Percentiles rank a stretch among this genome's conserved stretches.
These are phyloP conservation scores for Galeruca laticollis DNA, from an alignment of 2,888 invertebrate genomes.

Conservation along the genomic window DNA sequence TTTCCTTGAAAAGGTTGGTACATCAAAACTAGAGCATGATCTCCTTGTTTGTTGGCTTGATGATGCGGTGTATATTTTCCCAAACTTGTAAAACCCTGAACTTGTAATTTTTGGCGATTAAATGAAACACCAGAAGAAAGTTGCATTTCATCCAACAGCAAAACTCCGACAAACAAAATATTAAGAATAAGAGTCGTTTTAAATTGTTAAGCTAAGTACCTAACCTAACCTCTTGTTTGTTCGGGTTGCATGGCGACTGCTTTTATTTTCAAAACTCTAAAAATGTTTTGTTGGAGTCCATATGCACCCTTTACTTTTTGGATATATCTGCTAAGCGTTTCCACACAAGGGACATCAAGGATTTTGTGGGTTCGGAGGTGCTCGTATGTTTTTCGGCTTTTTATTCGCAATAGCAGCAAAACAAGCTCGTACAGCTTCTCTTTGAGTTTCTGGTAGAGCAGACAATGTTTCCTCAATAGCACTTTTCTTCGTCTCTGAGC, in stretches of 20 bases:
- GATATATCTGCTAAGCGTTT: not conserved
- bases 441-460: not conserved
- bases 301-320: not conserved
- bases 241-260: not conserved
- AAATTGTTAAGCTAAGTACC: not conserved
- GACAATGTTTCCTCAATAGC: not conserved
- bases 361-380: not conserved
- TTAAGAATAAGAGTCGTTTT: not conserved
- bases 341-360: not conserved
- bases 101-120: not conserved
- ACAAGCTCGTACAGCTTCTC: not conserved
- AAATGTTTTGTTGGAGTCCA: not conserved
- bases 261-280: not conserved
- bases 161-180: not conserved
- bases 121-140: not conserved
- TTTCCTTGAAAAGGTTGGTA: conserved; percentile 37
- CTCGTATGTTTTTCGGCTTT: not conserved
- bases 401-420: not conserved
- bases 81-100: conserved; percentile 31
- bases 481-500: not conserved
- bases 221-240: not conserved
- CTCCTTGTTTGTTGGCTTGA: conserved; percentile 25
- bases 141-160: not conserved
- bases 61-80: conserved; percentile 26
- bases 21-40: conserved; percentile 40